Percentiles rank a stretch among this genome's conserved stretches.
Evolutionary conservation across 2,113 vertebrate species (phyloP).

Genomic region (Struthio camelus): DNA sequence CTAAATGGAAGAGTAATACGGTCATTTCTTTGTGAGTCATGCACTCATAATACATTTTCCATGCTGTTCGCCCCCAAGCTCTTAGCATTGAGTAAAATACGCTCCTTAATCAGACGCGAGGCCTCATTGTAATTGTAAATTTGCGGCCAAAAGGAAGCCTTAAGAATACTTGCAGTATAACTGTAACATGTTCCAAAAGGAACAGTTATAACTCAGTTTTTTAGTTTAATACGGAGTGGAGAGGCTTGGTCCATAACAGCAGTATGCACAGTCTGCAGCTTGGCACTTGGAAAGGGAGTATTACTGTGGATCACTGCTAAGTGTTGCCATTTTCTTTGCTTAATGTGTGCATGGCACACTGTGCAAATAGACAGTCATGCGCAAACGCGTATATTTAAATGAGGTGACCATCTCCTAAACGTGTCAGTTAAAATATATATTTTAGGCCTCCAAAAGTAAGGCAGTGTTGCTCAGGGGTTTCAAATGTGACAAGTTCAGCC

Average conservation of each 20-base stretch:
- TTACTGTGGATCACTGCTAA: neutral
- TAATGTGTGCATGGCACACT: fast-evolving
- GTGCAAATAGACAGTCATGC: neutral
- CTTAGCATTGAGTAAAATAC: slow-evolving; percentile 9
- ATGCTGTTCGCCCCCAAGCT: neutral
- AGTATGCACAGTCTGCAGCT: neutral
- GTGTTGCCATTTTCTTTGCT: neutral
- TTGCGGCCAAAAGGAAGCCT: neutral
- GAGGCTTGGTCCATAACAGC: neutral
- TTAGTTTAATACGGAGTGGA: neutral
- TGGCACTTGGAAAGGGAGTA: neutral
- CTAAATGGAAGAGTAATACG: slow-evolving; percentile 36
- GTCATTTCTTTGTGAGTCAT: slow-evolving; percentile 30
- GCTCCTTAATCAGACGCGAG: slow-evolving; percentile 28
- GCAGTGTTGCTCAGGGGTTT: neutral
- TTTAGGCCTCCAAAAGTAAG: neutral
- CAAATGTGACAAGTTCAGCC: neutral
- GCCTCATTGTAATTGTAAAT: slow-evolving; percentile 34
- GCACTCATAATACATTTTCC: slow-evolving; percentile 10
- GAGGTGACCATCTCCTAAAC: neutral
- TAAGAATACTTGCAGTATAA: neutral
- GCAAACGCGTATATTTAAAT: neutral
- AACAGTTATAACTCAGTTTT: neutral
- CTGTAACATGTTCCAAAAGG: neutral
- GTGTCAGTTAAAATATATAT: neutral